phyloP scores from a whole-genome alignment of 2,797 vertebrate species.

The Caiman crocodilus region DNA sequence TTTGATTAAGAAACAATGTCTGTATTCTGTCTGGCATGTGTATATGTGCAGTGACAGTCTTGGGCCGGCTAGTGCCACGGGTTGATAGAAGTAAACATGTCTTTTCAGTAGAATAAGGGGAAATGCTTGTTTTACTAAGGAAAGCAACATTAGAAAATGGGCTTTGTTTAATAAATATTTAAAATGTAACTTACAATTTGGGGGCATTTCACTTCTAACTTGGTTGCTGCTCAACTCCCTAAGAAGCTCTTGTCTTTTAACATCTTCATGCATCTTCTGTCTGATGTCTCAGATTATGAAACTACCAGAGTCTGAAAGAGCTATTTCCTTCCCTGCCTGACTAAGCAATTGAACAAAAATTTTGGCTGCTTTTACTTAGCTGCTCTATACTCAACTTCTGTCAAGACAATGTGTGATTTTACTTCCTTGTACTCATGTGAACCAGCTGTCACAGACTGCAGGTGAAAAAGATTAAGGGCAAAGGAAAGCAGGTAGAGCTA shows the following conservation, averaged over 20 bases:
- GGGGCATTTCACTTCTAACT: not conserved
- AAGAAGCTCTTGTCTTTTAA: not conserved
- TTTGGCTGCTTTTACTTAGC: not conserved
- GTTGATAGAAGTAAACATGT: not conserved
- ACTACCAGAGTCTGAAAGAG: not conserved
- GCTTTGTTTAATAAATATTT: not conserved
- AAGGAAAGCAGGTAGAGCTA: not conserved
- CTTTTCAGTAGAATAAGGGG: not conserved
- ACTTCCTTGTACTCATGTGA: not conserved
- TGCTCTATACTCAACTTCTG: not conserved
- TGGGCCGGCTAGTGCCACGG: not conserved
- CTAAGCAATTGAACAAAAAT: not conserved
- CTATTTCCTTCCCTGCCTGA: not conserved
- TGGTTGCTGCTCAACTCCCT: not conserved
- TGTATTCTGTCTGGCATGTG: not conserved
- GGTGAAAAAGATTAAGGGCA: not conserved
- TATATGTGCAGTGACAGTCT: not conserved
- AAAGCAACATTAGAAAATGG: not conserved
- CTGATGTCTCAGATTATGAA: not conserved
- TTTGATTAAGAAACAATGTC: not conserved
- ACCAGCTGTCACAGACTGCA: not conserved
- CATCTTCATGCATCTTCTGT: not conserved
- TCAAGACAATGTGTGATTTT: not conserved
- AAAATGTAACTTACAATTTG: not conserved
- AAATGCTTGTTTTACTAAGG: not conserved